phyloP scores from a whole-genome alignment of 2,888 invertebrate genomes.

The Stenurella melanura region DNA sequence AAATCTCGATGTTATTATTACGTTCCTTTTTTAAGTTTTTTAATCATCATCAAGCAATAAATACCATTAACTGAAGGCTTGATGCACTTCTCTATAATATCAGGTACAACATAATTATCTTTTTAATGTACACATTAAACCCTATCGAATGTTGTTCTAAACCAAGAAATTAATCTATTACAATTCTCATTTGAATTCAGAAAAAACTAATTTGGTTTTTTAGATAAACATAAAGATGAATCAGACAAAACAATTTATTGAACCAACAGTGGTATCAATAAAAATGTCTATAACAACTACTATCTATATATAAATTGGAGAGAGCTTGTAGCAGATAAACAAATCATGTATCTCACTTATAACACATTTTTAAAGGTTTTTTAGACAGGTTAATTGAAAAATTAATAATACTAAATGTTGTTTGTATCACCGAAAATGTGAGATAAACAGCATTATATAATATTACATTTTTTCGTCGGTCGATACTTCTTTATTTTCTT shows the following conservation, averaged over 20 bases:
- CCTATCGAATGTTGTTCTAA: conserved; percentile 38
- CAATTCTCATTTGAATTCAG: conserved; percentile 12
- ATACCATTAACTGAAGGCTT: conserved; percentile 21
- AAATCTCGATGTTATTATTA: conserved; percentile 11
- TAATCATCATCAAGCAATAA: conserved; percentile 16
- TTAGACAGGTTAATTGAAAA: not conserved
- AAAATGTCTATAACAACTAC: not conserved
- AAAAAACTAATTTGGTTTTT: conserved; percentile 36
- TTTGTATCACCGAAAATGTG: not conserved
- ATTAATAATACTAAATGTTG: not conserved
- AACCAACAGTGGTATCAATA: not conserved
- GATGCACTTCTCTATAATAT: conserved; percentile 27
- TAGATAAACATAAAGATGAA: conserved; percentile 12
- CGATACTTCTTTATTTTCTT: too few relatives aligned
- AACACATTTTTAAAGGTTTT: not conserved
- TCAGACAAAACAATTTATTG: conserved; percentile 20
- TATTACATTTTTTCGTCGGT: too few relatives aligned
- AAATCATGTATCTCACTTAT: not conserved
- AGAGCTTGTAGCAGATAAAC: not conserved
- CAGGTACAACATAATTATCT: conserved; percentile 26
- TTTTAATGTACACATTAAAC: conserved; percentile 37
- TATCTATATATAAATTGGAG: not conserved
- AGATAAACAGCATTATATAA: too few relatives aligned
- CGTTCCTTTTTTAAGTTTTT: conserved; percentile 11
- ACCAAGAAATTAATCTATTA: conserved; percentile 29